Base-by-base conservation (phyloP, 2,797 vertebrate species). In the Sebastes dallii region DNA sequence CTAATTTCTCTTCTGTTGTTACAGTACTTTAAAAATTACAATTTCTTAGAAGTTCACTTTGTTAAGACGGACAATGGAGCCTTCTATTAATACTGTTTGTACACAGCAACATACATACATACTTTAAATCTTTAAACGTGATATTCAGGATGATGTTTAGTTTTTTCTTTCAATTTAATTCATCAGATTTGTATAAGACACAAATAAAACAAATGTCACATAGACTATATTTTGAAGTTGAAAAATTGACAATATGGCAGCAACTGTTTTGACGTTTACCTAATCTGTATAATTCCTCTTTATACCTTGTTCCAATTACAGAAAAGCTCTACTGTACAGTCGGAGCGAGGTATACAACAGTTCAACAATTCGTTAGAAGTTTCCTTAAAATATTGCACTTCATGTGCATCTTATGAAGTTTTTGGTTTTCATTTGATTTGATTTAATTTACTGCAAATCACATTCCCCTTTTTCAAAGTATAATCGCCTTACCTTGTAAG, bases 261-360 rank as follows among this genome's bases (percentile, higher is more conserved):
- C 18, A 59, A 66, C 30, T 66, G 54, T 22, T 61, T 34, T 39
- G 64, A 55, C 67, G 69, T 56, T 74, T n/a, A 77, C 66, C 27
- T 77, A 64, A 86, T 87, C 52, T 81, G 55, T 50, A 66, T 79
- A 66, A 84, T 73, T 85, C 66, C 29, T 76, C 30, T 66, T 66
- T 71, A 52, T 46, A 68, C 67, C 67, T 70, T 50, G 54, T 73
- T 82, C 73, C 75, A 70, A 66, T 80, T 81, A 73, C 50, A 86
- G 55, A 62, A 80, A 80, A 88, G 16, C 42, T 46, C 6, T 46
- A 46, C 42, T 8, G 16, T 18, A 18, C 42, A 46, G 42, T 46
- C 42, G 16, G 42, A 46, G 14, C 3, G 7, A 46, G 42, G 42
- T 18, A 18, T 46, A 46, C 16, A 46, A 46, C 42, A 46, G 42